Evolutionary conservation across 2,888 invertebrate species (phyloP), one percentile per base, ranked within the genome.

Genomic region (Drosophila anomelani): DNA sequence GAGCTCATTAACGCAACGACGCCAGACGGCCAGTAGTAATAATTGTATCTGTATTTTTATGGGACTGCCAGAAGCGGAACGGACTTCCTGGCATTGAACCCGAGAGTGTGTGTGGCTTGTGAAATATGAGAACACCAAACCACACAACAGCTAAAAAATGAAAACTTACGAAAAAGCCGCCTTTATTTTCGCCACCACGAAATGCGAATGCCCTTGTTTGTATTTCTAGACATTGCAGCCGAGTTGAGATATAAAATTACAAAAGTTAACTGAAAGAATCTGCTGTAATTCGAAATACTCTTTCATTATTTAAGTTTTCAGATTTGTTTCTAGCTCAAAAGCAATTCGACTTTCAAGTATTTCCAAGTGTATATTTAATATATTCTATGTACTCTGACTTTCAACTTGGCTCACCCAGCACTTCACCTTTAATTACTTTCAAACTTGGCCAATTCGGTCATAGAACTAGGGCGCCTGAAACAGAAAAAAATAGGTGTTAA

Each of bases 41-140:
- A 71, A 62, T 73, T 78, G 62, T 63, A 76, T 67, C 62, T 71
- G 70, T 70, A 70, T 70, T 53, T 70, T 53, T 69, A 70, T 70
- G 59, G 79, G 70, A 63, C 73, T 72, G 82, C 53, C 78, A 61
- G 78, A 85, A 85, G 79, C 84, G 78, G 84, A 85, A 77, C 84
- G 56, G 76, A 84, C 84, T 84, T 84, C 88, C 84, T 88, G 84
- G 83, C 84, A 84, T 85, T 84, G 84, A 84, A 74, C 85, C 46
- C 64, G 63, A 61, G 70, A 51, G 51, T 53, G 36, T 85, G 82
- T 80, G 76, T 41, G 64, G 75, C 83, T 79, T 75, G 32, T 78
- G 84, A 84, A 88, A 84, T 66, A 68, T 74, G 76, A 84, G 76
- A 85, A 64, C 69, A 39, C 32, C 38, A 36, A 26, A 5, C 17